These are phyloP conservation scores for Acanthis flammea DNA, from an alignment of 2,797 vertebrate genomes.

Conservation along the genomic window DNA sequence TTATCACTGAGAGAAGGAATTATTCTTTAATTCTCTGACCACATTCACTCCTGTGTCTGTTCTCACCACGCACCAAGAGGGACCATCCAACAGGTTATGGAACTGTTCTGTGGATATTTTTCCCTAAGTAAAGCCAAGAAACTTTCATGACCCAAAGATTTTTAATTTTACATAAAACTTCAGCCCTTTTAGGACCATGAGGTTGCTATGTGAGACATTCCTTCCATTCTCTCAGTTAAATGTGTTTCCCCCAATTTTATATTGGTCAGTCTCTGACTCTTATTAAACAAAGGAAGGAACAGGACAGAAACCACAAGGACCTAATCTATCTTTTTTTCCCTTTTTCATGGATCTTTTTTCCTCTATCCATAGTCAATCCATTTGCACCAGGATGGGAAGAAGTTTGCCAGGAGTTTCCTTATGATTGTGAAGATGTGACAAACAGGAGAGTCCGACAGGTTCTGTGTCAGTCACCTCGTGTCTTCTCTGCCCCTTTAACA, in stretches of 20 bases:
- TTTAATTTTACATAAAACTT: not conserved
- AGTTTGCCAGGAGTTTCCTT: not conserved
- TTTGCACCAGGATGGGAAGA: conserved; percentile 69
- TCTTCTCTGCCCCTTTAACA: not conserved
- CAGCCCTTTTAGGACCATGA: not conserved
- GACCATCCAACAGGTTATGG: not conserved
- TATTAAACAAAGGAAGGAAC: not conserved
- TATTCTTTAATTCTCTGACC: not conserved
- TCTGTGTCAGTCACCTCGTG: not conserved
- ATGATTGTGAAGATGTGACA: conserved; percentile 63
- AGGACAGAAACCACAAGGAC: not conserved
- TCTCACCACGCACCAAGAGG: rapidly evolving
- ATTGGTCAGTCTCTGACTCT: not conserved
- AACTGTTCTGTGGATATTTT: not conserved
- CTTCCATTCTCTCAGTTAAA: not conserved
- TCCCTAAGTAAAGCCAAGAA: not conserved
- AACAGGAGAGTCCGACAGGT: conserved; percentile 69
- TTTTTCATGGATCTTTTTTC: not conserved
- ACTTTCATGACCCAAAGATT: not conserved
- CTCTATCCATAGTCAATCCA: conserved; percentile 63
- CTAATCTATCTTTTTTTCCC: rapidly evolving
- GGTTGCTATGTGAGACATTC: not conserved
- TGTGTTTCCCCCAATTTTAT: rapidly evolving
- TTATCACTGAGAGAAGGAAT: not conserved
- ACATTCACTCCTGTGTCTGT: not conserved